Percentiles rank a stretch among this genome's conserved stretches.
Evolutionary conservation across 2,113 vertebrate genomes (phyloP).

Genomic region (Orientallactaga bullata): DNA sequence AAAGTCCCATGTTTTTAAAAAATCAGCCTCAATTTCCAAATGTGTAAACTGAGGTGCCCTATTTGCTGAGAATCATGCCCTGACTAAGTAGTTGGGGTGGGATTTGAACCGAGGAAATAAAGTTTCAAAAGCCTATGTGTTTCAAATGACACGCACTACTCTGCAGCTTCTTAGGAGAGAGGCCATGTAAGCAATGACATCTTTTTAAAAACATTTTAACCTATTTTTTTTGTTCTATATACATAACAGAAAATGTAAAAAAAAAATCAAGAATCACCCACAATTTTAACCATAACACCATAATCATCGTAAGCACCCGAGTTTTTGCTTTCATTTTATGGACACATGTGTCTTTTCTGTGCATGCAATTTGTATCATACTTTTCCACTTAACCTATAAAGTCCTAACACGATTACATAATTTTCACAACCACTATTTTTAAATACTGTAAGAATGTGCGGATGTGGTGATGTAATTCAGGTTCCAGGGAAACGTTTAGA

Average conservation of each 20-base stretch:
- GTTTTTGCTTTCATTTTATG: slow-evolving; percentile 7
- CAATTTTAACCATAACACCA: background rate
- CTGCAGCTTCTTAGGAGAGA: background rate
- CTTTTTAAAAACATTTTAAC: background rate
- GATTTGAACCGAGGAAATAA: background rate
- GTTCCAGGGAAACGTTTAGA: background rate
- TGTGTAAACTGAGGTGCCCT: background rate
- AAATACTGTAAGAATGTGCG: background rate
- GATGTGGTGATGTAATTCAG: background rate
- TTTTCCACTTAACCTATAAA: slow-evolving; percentile 15
- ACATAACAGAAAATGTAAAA: slow-evolving; percentile 12
- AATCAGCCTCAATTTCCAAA: background rate
- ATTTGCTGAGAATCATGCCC: background rate
- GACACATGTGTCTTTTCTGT: background rate
- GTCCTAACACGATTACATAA: background rate
- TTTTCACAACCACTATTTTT: slow-evolving; percentile 18
- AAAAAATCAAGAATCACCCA: background rate
- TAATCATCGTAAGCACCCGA: background rate
- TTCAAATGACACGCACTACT: background rate
- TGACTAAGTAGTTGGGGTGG: background rate
- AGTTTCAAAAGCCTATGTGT: too few species aligned
- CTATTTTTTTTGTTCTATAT: background rate
- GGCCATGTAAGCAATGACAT: slow-evolving; percentile 22
- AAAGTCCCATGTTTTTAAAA: background rate
- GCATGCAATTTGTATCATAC: background rate